Evolutionary conservation across 2,888 invertebrate genomes (phyloP).

Genomic region (Siphonodentalium dalli): DNA sequence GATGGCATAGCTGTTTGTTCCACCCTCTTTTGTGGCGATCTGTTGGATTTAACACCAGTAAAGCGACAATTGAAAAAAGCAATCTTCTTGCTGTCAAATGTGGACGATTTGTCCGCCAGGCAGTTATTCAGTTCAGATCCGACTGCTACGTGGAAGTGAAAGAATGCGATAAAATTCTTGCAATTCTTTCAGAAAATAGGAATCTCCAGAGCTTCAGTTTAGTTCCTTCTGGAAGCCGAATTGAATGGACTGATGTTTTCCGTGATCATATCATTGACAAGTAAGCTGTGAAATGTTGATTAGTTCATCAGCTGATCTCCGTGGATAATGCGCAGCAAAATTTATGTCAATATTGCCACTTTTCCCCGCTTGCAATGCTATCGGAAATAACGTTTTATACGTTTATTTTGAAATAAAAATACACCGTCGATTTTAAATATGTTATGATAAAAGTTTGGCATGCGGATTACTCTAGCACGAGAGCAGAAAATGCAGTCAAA

Average conservation of each 20-base stretch:
- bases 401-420: too few species aligned
- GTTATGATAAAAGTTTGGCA: too few species aligned
- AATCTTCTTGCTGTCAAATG: constrained; percentile 58
- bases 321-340: too few species aligned
- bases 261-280: constrained; percentile 60
- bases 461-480: too few species aligned
- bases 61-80: constrained; percentile 41
- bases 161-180: constrained; percentile 50
- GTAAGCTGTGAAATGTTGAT: too few species aligned
- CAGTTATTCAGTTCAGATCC: constrained; percentile 58
- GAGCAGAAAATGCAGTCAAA: too few species aligned
- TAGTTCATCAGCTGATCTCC: too few species aligned
- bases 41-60: constrained; percentile 39
- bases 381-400: too few species aligned
- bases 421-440: too few species aligned
- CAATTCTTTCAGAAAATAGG: constrained; percentile 52
- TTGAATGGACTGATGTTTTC: constrained; percentile 71
- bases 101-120: constrained; percentile 59
- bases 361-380: too few species aligned
- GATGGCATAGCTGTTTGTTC: constrained; percentile 69
- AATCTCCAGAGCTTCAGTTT: constrained; percentile 57
- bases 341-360: too few species aligned
- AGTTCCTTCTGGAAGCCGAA: constrained; percentile 60
- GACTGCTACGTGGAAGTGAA: constrained; percentile 50
- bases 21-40: constrained; percentile 60